Percentiles rank a stretch among this genome's conserved stretches.
Conservation (phyloP, 2,113 vertebrate genomes). For the Hippocampus abdominalis region DNA sequence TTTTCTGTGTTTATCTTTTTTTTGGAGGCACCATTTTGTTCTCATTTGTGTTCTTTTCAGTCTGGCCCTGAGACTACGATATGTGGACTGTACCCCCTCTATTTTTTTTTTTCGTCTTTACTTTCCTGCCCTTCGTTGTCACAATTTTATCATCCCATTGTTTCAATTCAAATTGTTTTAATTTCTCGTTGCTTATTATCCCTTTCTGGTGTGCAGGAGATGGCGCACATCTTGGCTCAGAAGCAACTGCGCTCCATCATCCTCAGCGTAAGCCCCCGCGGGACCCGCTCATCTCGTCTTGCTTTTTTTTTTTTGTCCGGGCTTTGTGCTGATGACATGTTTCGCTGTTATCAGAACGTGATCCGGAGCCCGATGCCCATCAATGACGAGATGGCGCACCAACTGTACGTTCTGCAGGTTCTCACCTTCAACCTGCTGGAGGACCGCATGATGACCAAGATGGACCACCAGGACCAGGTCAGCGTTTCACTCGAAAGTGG, state of each 20-base stretch:
- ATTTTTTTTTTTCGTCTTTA: background rate
- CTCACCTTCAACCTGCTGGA: conserved; percentile 95
- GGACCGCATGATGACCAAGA: conserved; percentile 99
- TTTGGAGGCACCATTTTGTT: no score
- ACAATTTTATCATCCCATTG: no score
- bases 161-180: background rate
- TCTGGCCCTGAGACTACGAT: background rate
- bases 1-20: no score
- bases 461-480: conserved; percentile 99
- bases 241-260: conserved; percentile 95
- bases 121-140: background rate
- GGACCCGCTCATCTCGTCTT: background rate
- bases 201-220: conserved; percentile 77
- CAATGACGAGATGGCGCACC: conserved; percentile 97
- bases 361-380: conserved; percentile 88
- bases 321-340: no score
- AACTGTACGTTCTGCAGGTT: conserved; percentile 96
- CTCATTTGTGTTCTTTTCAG: background rate
- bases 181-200: background rate
- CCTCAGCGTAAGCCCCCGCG: conserved; percentile 73
- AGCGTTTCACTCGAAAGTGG: background rate
- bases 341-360: conserved; percentile 76
- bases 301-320: background rate
- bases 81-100: background rate
- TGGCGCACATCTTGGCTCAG: conserved; percentile 95